Evolutionary conservation across 2,888 invertebrate genomes (phyloP).

Genomic region (Ctena decussata): DNA sequence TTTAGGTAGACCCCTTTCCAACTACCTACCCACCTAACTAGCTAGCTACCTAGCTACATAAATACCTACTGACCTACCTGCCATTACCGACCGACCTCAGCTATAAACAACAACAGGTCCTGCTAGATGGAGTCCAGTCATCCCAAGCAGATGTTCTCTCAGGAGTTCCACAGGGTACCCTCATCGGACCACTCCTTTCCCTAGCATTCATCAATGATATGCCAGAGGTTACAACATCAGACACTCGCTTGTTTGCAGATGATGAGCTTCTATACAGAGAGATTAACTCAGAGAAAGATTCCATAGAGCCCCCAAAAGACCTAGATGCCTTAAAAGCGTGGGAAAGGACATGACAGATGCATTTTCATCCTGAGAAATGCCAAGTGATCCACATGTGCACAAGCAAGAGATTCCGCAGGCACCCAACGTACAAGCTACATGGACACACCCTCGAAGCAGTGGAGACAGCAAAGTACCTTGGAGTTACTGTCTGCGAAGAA

Average conservation of each 20-base stretch:
- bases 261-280: neutral
- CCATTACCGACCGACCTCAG: too few relatives aligned
- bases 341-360: neutral
- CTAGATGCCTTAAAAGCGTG: neutral
- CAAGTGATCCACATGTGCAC: neutral
- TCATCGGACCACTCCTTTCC: constrained; percentile 4
- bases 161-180: neutral
- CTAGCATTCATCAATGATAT: neutral
- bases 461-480: neutral
- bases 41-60: too few relatives aligned
- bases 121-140: too few relatives aligned
- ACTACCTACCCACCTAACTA: too few relatives aligned
- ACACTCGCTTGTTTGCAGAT: neutral
- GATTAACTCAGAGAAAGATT: neutral
- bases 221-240: neutral
- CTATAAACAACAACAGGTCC: too few relatives aligned
- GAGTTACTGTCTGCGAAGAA: neutral
- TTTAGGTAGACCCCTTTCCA: too few relatives aligned
- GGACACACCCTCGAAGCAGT: neutral
- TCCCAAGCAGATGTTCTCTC: neutral
- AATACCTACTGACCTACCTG: too few relatives aligned
- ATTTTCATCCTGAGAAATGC: neutral
- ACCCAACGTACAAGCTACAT: neutral
- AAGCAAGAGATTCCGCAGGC: neutral
- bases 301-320: neutral